These are phyloP conservation scores for Melinaea marsaeus DNA, from an alignment of 2,888 invertebrate genomes.

Conservation along the genomic window DNA sequence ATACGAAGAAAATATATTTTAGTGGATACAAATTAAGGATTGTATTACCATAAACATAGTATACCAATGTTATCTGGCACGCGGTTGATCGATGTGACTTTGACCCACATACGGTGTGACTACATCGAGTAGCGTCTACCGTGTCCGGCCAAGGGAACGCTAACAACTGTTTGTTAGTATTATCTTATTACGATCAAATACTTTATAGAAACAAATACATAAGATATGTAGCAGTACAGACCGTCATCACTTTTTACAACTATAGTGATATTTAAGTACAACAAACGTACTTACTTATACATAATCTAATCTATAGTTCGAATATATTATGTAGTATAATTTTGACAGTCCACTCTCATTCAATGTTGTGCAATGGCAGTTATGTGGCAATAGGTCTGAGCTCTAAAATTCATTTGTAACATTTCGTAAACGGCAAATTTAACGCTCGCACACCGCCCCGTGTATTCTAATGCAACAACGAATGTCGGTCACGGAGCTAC, in stretches of 20 bases:
- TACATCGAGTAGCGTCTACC: conserved; percentile 46
- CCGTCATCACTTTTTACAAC: too few relatives aligned
- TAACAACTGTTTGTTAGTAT: conserved; percentile 32
- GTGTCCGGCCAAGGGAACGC: conserved; percentile 58
- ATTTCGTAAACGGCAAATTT: conserved; percentile 75
- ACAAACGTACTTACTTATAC: not conserved
- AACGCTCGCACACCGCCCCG: conserved; percentile 67
- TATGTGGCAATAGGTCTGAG: conserved; percentile 64
- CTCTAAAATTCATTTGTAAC: conserved; percentile 73
- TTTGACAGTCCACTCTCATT: conserved; percentile 57
- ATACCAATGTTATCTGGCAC: conserved; percentile 47
- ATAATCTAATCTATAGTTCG: conserved; percentile 31
- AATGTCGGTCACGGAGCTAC: conserved; percentile 64
- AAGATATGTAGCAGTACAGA: not conserved
- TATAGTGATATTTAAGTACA: not conserved
- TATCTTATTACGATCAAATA: not conserved
- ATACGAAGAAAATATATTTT: conserved; percentile 61
- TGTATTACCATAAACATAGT: not conserved
- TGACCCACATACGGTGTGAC: conserved; percentile 55
- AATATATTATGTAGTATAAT: conserved; percentile 45
- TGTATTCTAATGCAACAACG: conserved; percentile 71
- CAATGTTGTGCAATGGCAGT: conserved; percentile 64
- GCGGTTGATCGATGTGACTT: conserved; percentile 55
- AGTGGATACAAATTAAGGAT: conserved; percentile 41
- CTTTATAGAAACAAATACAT: too few relatives aligned